Conservation (phyloP, 2,113 vertebrate genomes). For the Laterallus jamaicensis region DNA sequence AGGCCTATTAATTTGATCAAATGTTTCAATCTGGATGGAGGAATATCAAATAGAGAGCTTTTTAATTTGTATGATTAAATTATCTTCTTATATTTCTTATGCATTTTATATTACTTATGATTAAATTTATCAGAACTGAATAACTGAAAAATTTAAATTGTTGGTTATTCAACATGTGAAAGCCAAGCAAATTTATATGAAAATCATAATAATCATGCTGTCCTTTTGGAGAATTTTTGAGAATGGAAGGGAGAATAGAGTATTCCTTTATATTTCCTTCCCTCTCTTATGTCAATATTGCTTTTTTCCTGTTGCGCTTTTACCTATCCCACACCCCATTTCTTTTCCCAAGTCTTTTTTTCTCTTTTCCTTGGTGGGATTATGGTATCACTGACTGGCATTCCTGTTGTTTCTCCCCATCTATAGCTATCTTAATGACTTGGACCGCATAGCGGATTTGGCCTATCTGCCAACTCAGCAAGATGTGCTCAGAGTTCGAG, state of each 20-base stretch:
- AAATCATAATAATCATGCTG: not conserved
- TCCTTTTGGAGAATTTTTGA: not conserved
- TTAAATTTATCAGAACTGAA: not conserved
- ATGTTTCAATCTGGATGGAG: not conserved
- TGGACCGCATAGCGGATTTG: slow-evolving; percentile 79
- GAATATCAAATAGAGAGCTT: not conserved
- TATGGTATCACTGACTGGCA: slow-evolving; percentile 46
- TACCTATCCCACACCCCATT: not conserved
- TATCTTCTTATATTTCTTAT: not conserved
- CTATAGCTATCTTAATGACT: slow-evolving; percentile 81
- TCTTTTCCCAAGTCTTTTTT: not conserved
- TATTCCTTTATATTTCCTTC: not conserved
- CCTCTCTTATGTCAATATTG: not conserved
- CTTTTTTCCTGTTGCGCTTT: not conserved
- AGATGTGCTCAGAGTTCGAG: slow-evolving; percentile 83
- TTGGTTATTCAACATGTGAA: not conserved
- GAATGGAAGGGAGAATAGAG: not conserved
- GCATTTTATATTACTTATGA: not conserved
- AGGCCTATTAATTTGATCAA: not conserved
- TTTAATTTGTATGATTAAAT: not conserved
- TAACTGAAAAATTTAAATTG: not conserved
- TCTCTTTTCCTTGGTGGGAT: not conserved
- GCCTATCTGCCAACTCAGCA: slow-evolving; percentile 82
- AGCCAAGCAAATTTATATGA: not conserved
- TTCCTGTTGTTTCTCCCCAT: slow-evolving; percentile 63